These are phyloP conservation scores for Anthoptus insignis DNA, from an alignment of 2,888 invertebrate species.

Conservation along the genomic window DNA sequence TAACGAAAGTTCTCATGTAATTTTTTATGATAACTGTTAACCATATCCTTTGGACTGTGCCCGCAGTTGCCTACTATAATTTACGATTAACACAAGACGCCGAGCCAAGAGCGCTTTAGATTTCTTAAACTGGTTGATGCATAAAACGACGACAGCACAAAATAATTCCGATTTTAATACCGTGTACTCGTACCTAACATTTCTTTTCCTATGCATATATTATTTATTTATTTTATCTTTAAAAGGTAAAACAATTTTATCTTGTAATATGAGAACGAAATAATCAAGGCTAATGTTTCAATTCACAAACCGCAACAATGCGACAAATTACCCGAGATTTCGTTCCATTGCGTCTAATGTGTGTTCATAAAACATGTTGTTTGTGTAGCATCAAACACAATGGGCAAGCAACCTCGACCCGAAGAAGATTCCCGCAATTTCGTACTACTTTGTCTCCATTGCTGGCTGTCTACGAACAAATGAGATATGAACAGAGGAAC, in stretches of 20 bases:
- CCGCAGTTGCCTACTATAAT: too few relatives aligned
- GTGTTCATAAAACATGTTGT: constrained; percentile 80
- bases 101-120: too few relatives aligned
- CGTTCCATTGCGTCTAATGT: constrained; percentile 76
- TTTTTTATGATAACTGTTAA: too few relatives aligned
- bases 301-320: constrained; percentile 56
- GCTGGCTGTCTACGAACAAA: constrained; percentile 69
- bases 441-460: constrained; percentile 75
- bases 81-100: too few relatives aligned
- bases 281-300: constrained; percentile 51
- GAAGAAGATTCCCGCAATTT: constrained; percentile 71
- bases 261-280: constrained; percentile 4
- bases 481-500: constrained; percentile 67
- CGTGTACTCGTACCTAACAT: too few relatives aligned
- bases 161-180: too few relatives aligned
- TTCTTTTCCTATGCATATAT: too few relatives aligned
- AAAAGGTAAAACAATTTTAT: not conserved
- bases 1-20: too few relatives aligned
- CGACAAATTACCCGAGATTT: constrained; percentile 72
- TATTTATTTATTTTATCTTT: not conserved
- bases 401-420: constrained; percentile 60
- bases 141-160: too few relatives aligned
- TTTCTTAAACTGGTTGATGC: too few relatives aligned
- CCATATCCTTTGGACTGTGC: too few relatives aligned
- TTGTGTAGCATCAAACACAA: constrained; percentile 73